Conservation (phyloP, 2,888 invertebrate genomes). For the Harpalus rufipes region DNA sequence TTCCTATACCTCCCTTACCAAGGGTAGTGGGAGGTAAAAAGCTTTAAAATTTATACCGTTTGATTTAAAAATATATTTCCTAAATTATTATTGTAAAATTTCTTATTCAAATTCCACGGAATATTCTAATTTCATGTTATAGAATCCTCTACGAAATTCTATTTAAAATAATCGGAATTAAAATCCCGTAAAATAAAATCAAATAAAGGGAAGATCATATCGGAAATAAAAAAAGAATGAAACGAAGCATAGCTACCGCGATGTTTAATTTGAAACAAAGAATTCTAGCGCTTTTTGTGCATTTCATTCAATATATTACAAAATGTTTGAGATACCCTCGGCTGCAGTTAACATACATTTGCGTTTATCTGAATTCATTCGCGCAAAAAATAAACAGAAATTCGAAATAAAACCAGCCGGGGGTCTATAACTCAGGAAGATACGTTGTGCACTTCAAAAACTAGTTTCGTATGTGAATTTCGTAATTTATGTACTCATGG, state of each 20-base stretch:
- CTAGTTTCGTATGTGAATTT: slow-evolving; percentile 65
- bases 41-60: slow-evolving; percentile 10
- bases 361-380: slow-evolving; percentile 35
- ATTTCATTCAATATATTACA: slow-evolving; percentile 48
- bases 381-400: slow-evolving; percentile 1
- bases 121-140: slow-evolving; percentile 32
- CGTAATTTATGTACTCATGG: slow-evolving; percentile 63
- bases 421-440: slow-evolving; percentile 21
- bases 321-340: slow-evolving; percentile 4
- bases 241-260: not conserved
- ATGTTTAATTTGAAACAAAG: slow-evolving; percentile 36
- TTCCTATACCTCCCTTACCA: too few species aligned
- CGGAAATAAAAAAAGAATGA: slow-evolving; percentile 25
- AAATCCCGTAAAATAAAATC: slow-evolving; percentile 60
- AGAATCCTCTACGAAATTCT: slow-evolving; percentile 55
- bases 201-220: slow-evolving; percentile 51
- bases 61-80: not conserved
- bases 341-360: not conserved
- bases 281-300: slow-evolving; percentile 10
- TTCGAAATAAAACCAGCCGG: not conserved
- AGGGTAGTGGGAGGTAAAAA: not conserved
- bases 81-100: not conserved
- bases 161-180: slow-evolving; percentile 58
- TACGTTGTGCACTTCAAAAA: slow-evolving; percentile 55
- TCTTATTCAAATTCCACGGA: slow-evolving; percentile 52